Percentiles rank a stretch among this genome's conserved stretches.
Conservation (phyloP, 1,140 invertebrate genomes). For the Cydia strobilella region DNA sequence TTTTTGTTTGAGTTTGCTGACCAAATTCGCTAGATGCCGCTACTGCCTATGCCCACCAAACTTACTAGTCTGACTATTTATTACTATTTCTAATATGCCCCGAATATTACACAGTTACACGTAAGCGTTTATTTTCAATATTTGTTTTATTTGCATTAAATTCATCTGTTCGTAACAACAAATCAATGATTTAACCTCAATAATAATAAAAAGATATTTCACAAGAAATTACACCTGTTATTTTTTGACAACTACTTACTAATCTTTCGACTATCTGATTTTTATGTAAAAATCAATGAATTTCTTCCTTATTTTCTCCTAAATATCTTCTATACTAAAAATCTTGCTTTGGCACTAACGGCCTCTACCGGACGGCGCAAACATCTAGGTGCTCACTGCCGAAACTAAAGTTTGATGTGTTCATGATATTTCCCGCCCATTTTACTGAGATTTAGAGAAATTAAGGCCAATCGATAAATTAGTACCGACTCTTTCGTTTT, state of each 20-base stretch:
- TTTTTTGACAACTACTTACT: neutral
- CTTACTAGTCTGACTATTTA: neutral
- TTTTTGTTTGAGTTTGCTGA: constrained; percentile 20
- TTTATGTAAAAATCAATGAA: neutral
- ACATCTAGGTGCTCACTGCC: constrained; percentile 19
- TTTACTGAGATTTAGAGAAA: constrained; percentile 18
- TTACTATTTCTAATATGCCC: neutral
- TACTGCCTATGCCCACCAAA: neutral
- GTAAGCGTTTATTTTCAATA: neutral
- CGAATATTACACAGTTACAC: neutral
- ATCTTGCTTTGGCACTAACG: neutral
- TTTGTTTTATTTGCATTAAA: too few relatives aligned
- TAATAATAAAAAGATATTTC: too few relatives aligned
- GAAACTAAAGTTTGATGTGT: constrained; percentile 28
- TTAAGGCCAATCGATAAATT: constrained; percentile 21
- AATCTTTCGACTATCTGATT: neutral
- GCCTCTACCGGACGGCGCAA: neutral
- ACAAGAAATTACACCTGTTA: neutral
- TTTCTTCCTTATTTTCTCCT: too few relatives aligned
- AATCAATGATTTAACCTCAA: too few relatives aligned
- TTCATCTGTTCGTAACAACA: too few relatives aligned
- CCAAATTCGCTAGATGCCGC: neutral
- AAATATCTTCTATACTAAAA: too few relatives aligned
- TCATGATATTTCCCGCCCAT: constrained; percentile 20
- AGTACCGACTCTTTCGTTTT: constrained; percentile 9